A percentile compares a stretch with the other conserved stretches of the same genome.
Evolutionary conservation across 2,797 vertebrate genomes (phyloP).

Genomic region (Pangasius larnaudii): DNA sequence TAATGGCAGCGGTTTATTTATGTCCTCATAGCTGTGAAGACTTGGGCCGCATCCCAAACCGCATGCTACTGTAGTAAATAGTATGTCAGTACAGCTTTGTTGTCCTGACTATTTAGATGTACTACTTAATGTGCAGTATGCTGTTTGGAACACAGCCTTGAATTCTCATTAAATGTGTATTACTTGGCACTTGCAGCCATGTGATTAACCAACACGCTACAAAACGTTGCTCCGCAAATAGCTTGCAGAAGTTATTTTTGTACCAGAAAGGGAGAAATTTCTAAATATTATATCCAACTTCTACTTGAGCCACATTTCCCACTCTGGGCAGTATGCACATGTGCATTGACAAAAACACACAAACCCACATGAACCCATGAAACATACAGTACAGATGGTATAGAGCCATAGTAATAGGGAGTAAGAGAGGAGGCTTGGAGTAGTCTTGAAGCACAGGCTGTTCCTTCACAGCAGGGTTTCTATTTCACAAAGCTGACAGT

Average conservation of each 20-base stretch:
- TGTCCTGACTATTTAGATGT: conserved; percentile 13
- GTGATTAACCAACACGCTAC: neutral
- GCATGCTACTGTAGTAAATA: conserved; percentile 10
- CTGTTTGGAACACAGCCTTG: conserved; percentile 9
- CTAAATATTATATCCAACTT: neutral
- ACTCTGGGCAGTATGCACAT: neutral
- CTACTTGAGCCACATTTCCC: neutral
- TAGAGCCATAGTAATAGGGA: neutral
- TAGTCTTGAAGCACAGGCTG: neutral
- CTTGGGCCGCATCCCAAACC: neutral
- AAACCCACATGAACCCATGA: neutral
- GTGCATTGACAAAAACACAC: neutral
- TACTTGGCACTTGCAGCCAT: neutral
- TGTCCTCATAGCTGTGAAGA: conserved; percentile 9
- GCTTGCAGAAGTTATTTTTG: neutral
- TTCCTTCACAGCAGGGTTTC: conserved; percentile 24
- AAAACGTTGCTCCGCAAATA: conserved; percentile 5
- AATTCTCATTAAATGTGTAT: conserved; percentile 18
- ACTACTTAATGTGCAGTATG: conserved; percentile 11
- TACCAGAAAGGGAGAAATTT: neutral
- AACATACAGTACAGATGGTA: neutral
- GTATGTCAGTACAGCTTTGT: neutral
- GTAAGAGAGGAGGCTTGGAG: neutral
- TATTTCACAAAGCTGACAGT: conserved; percentile 25
- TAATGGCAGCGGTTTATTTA: neutral